Evolutionary conservation across 2,113 vertebrate species (phyloP), one percentile per base, ranked within the genome.

Genomic region (Greenwoodochromis staneri): DNA sequence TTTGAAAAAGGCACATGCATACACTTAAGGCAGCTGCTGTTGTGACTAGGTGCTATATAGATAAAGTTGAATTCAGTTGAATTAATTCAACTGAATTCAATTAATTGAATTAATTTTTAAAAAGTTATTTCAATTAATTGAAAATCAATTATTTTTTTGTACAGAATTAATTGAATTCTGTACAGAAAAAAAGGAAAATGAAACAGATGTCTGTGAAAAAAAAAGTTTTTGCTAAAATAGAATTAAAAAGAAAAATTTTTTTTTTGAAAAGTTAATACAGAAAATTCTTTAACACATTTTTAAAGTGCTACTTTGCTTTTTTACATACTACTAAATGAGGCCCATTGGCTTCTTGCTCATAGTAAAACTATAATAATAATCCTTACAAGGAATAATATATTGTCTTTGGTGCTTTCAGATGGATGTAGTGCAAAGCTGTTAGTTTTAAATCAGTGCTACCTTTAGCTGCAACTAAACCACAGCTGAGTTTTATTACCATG

Each of bases 381-480:
- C 40, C 51, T 63, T 63, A 81, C 11, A 53, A 86, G 86, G 40
- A 76, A 14, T 69, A 76, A 78, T 40, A 63, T 63, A 54, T 59
- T 61, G 36, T 29, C 47, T 47, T 81, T 47, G 49, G 36, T 83
- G 61, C 12, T 63, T 49, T 84, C 12, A 73, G 42, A 86, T 38
- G 21, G 59, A 82, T 80, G 57, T 76, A 34, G 84, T 85, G 40
- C 45, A 86, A 90, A 78, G 9, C 49, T 88, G 38, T 78, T 49
- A 63, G 76, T 59, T 89, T 80, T 63, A 53, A 19, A 66, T 63
- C 34, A 63, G 71, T 73, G 78, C 51, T 78, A 86, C 45, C 59
- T 83, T 47, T 21, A 86, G 61, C 42, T 86, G 81, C 86, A 87
- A 87, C 87, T 89, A 86, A 90, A 89, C 63, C 21, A 80, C 55